phyloP scores from a whole-genome alignment of 92 coral and sea anemone genomes.

The Muricea muricata region DNA sequence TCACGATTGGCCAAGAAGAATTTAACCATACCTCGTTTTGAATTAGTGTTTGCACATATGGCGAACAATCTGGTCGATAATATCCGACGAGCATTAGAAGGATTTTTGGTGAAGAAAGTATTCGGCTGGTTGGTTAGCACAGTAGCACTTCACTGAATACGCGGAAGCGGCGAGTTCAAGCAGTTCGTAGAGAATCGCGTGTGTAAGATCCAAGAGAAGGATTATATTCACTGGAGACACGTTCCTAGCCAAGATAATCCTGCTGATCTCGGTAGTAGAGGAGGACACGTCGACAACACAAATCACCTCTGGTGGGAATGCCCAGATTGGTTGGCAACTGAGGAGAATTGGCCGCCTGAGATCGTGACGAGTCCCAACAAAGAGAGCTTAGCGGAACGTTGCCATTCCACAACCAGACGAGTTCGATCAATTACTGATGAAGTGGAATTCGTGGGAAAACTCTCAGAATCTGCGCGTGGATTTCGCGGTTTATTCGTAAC shows the following conservation, averaged over 20 bases:
- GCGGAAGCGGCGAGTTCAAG: neutral
- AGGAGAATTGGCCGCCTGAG: neutral
- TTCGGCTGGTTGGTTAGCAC: constrained; percentile 11
- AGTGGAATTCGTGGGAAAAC: neutral
- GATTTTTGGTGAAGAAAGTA: neutral
- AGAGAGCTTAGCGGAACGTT: neutral
- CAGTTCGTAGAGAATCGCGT: neutral
- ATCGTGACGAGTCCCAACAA: neutral
- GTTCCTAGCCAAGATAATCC: neutral
- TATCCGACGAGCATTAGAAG: neutral
- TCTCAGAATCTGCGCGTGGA: constrained; percentile 1
- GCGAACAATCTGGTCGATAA: constrained; percentile 1
- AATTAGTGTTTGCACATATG: neutral
- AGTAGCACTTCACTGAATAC: constrained; percentile 1
- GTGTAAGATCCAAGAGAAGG: neutral
- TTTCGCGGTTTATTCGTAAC: neutral
- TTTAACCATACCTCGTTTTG: constrained; percentile 3
- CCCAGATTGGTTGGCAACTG: neutral
- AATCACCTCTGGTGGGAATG: neutral
- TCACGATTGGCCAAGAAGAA: neutral
- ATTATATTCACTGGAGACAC: neutral
- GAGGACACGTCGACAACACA: neutral
- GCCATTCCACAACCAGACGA: neutral
- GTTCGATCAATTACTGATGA: neutral
- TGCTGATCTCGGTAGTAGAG: neutral